Conservation (phyloP, 2,888 invertebrate species). For the Stenoptilia bipunctidactyla region DNA sequence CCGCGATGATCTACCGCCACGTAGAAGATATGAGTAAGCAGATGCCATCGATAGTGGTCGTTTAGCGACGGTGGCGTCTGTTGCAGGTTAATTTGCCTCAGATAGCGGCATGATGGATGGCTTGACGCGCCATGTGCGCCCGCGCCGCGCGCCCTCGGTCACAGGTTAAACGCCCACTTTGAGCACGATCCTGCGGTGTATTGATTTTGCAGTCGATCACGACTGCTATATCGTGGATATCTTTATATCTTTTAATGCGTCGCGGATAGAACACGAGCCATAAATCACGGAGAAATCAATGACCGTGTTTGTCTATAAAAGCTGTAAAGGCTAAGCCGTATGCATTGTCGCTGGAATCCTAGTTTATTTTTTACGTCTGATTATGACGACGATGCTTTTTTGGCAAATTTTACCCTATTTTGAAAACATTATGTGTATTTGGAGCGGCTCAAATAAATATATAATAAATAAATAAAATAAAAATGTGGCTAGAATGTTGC, state of each 20-base stretch:
- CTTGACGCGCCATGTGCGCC: constrained; percentile 49
- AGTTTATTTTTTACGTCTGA: too few species aligned
- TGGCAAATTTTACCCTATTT: too few species aligned
- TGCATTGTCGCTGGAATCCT: too few species aligned
- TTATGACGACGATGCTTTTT: too few species aligned
- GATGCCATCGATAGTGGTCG: constrained; percentile 27
- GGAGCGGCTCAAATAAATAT: too few species aligned
- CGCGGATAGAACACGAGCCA: constrained; percentile 10
- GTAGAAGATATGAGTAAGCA: constrained; percentile 12
- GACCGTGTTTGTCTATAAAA: constrained; percentile 11
- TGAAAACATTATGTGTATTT: too few species aligned
- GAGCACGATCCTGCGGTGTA: constrained; percentile 55
- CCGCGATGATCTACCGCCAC: constrained; percentile 18
- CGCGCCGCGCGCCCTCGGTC: constrained; percentile 38
- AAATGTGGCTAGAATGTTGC: too few species aligned
- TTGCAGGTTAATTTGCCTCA: constrained; percentile 55
- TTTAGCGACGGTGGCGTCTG: constrained; percentile 37
- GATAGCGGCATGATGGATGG: constrained; percentile 58
- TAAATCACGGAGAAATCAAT: constrained; percentile 23
- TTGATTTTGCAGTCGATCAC: constrained; percentile 60
- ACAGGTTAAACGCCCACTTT: constrained; percentile 65
- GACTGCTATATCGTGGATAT: constrained; percentile 38
- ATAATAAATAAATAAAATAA: too few species aligned
- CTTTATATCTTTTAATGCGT: constrained; percentile 29
- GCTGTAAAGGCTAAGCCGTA: too few species aligned